Percentiles rank a stretch among this genome's conserved stretches.
These are phyloP conservation scores for Geopemphigus sp. DNA, from an alignment of 1,140 invertebrate species.

Conservation along the genomic window DNA sequence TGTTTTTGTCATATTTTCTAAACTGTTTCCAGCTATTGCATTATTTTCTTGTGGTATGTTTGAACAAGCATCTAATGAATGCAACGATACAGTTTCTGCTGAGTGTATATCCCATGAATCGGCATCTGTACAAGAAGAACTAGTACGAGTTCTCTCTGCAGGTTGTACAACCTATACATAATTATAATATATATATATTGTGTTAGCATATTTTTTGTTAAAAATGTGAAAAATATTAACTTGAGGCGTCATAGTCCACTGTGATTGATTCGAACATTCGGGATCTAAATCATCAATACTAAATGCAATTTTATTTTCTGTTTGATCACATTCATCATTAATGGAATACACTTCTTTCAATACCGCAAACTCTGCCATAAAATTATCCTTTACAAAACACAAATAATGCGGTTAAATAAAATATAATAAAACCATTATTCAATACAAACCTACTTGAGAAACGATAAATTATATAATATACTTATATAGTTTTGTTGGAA, in stretches of 20 bases:
- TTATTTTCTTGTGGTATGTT: slow-evolving; percentile 54
- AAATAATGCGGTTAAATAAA: background rate
- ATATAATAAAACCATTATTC: background rate
- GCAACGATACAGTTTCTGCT: slow-evolving; percentile 53
- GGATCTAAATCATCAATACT: slow-evolving; percentile 53
- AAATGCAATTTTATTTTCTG: background rate
- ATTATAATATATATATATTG: background rate
- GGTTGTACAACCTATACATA: slow-evolving; percentile 17
- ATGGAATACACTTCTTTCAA: slow-evolving; percentile 41
- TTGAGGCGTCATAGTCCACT: slow-evolving; percentile 48
- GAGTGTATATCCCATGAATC: slow-evolving; percentile 50
- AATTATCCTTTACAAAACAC: slow-evolving; percentile 37
- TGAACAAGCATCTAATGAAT: slow-evolving; percentile 52
- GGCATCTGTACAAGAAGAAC: slow-evolving; percentile 36
- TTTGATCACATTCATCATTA: slow-evolving; percentile 38
- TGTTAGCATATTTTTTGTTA: background rate
- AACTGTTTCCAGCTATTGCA: slow-evolving; percentile 53
- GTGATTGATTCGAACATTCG: slow-evolving; percentile 48
- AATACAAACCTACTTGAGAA: too few species aligned
- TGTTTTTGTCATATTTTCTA: slow-evolving; percentile 55
- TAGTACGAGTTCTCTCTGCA: slow-evolving; percentile 26
- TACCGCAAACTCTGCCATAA: slow-evolving; percentile 29
- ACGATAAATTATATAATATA: too few species aligned
- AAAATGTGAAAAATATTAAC: slow-evolving; percentile 34
- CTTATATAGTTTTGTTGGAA: too few species aligned